Evolutionary conservation across 2,888 invertebrate species (phyloP), one percentile per base, ranked within the genome.

Genomic region (Leptinotarsa rubiginosa): DNA sequence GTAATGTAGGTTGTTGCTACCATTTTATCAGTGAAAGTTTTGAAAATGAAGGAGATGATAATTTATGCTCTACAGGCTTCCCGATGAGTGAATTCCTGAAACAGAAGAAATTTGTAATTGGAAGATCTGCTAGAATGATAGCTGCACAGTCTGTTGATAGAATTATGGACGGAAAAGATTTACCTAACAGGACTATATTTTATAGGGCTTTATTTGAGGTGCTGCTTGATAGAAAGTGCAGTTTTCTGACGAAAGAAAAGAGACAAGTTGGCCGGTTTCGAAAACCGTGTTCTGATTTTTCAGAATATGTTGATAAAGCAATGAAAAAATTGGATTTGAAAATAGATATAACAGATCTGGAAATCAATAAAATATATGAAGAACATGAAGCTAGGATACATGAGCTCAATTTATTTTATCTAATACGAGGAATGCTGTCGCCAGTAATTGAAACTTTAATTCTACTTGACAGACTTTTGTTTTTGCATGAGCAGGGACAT

Each of bases 1-100:
- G 95, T 82, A 94, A 94, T 84, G 94, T 97, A 52, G 96, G 96
- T 0, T 98, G 97, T 85, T 97, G 97, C 85, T 97, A 97, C 88
- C 96, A 97, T 87, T 89, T 95, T 1, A 87, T 97, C 22, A 90
- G 90, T 1, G 94, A 95, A 82, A 86, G 89, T 77, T 90, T 87
- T 80, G 86, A 87, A 50, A 68, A 62, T 7, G 72, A 73, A 56
- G 16, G 54, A 49, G 52, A 65, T 18, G 65, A 68, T 66, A 12
- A 4, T 16, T 16, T 7, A 7, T 15, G 12, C 18, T 52, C 18
- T 20, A 15, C 54, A 69, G 93, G 93, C 0, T 95, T 95, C 83
- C 95, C 95, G 0, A 88, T 95, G 88, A 93, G 94, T 62, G 81
- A 88, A 4, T 90, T 89, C 87, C 87, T 95, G 59, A 88, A 85